Base-by-base conservation (phyloP, 1,140 invertebrate genomes). In the Lasioglossum albipes region DNA sequence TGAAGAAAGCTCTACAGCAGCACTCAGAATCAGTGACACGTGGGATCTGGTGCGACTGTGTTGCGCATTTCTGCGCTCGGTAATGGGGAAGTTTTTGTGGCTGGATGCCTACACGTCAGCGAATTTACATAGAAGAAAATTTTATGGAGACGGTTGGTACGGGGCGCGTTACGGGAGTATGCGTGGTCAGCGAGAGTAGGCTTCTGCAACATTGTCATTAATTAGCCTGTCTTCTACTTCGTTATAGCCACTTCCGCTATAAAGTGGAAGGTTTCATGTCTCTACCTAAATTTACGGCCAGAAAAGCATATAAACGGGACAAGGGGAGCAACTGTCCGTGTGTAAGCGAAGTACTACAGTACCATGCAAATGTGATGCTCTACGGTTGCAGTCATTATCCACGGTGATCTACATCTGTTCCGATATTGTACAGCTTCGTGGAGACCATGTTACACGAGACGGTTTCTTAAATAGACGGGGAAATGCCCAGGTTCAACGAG, bases 181-280 rank as follows among this genome's bases (percentile, higher is more conserved):
- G 18, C 20, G n/a, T 2, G 16, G n/a, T 59, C 57, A 9, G 57
- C 57, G 57, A n/a, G n/a, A 22, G 57, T 16, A 59, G 10, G 22
- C 7, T 27, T 41, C 57, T 61, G 57, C 36, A 61, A 72, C 54
- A 36, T 72, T 72, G 54, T 73, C 57, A 62, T 62, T 45, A 62
- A 7, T 45, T 45, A 64, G 59, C n/a, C n/a, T 22, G 59, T 61
- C 59, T 27, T 61, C 59, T 61, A 61, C 59, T 61, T 61, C 18
- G 59, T 62, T 31, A 64, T 42, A 73, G 41, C 41, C 42, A 62
- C 22, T 73, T 73, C 57, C 57, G 57, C n/a, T 61, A 73, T 42
- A 61, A 61, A 45, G 36, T 10, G 59, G 36, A 27, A 18, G 61
- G n/a, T 62, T 73, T 73, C 41, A 62, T 20, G 57, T 61, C 5